Percentiles rank a stretch among this genome's conserved stretches.
Evolutionary conservation across 2,113 vertebrate genomes (phyloP).

Genomic region (Melanostigma gelatinosum): DNA sequence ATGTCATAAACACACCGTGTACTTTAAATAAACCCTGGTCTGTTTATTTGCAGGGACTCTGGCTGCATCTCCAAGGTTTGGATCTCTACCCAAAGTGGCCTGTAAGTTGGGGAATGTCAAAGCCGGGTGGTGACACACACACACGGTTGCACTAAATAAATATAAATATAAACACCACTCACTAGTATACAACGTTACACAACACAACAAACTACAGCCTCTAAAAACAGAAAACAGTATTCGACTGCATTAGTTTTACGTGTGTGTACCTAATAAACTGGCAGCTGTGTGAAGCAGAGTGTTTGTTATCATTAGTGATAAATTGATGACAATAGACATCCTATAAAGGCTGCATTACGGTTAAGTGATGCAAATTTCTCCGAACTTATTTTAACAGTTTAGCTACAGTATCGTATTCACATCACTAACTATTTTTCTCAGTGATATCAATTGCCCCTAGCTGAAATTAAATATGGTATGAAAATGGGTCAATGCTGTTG

Average conservation of each 20-base stretch:
- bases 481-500: neutral
- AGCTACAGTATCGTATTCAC: neutral
- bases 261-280: neutral
- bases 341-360: neutral
- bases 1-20: neutral
- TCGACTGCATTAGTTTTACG: neutral
- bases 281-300: neutral
- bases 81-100: conserved; percentile 88
- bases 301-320: neutral
- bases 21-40: conserved; percentile 10
- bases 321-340: neutral
- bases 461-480: neutral
- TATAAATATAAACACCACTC: neutral
- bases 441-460: neutral
- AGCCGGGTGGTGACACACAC: neutral
- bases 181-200: neutral
- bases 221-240: neutral
- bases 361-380: neutral
- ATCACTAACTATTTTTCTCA: neutral
- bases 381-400: neutral
- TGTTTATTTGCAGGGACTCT: conserved; percentile 82
- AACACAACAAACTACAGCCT: neutral
- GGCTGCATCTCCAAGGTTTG: conserved; percentile 85
- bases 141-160: too few relatives aligned
- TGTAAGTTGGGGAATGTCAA: conserved; percentile 84